Evolutionary conservation across 2,113 vertebrate species (phyloP), one percentile per base, ranked within the genome.

Genomic region (Pollimyrus isidori): DNA sequence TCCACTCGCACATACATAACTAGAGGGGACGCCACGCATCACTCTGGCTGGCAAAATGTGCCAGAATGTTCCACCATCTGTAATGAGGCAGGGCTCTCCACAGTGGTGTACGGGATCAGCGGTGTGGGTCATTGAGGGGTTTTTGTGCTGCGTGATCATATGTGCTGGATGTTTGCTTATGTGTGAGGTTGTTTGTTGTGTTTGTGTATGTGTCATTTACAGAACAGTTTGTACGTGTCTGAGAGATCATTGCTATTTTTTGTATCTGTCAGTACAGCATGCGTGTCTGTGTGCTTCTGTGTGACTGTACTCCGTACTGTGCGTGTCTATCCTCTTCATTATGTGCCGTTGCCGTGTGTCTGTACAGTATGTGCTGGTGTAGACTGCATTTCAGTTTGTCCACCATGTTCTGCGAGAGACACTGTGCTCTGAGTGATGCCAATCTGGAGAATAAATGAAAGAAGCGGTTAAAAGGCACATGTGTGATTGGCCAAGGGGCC

Each of bases 331-430:
- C 19, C 73, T 19, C 15, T 80, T 35, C 73, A 19, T 35, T 19
- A 80, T 42, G 35, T 76, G 4, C 69, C 5, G 1, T 42, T 17
- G 15, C 15, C 35, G 2, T 80, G 26, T 15, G 35, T 42, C 73
- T 80, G 30, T 35, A 6, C 35, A 4, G 83, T 50, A 42, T 50
- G 65, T 52, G 65, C 23, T 19, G 62, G 69, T 42, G 17, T 39
- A n/a, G 42, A 85, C 7, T 21, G n/a, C 83, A 85, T 50, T 85
- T 49, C 46, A 49, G 82, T 45, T 90, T 86, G 58, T 90, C 88
- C 30, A 15, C 91, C 21, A 35, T 89, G 88, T 90, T 91, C 84
- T 90, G 30, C 87, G 91, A 90, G 89, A 90, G 90, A 92, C 90
- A 46, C 83, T 93, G 82, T 86, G 10, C 9, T 13, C n/a, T 30